A percentile compares a stretch with the other conserved stretches of the same genome.
Evolutionary conservation across 2,888 invertebrate species (phyloP).

Genomic region (Acleris emargana): DNA sequence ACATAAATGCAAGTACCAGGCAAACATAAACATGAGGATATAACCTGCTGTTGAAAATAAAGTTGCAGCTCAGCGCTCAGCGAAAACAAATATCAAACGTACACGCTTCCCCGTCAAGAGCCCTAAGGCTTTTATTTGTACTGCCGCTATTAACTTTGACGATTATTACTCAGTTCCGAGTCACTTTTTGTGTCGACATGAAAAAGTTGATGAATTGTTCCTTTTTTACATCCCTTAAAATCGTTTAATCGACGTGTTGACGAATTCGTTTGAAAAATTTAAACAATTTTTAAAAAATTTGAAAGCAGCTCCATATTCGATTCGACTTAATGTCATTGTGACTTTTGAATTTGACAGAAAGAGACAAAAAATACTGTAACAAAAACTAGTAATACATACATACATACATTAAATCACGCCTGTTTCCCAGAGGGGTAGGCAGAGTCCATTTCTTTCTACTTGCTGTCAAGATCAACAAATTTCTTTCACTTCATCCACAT

Average conservation of each 20-base stretch:
- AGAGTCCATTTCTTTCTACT: no score
- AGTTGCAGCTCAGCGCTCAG: constrained; percentile 42
- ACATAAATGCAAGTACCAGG: constrained; percentile 20
- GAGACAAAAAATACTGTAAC: not conserved
- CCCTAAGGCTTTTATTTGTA: constrained; percentile 56
- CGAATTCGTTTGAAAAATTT: not conserved
- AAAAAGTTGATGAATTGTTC: constrained; percentile 34
- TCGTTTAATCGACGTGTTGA: constrained; percentile 5
- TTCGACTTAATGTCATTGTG: no score
- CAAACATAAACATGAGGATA: constrained; percentile 26
- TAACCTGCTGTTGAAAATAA: constrained; percentile 38
- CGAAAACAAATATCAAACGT: constrained; percentile 53
- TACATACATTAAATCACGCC: no score
- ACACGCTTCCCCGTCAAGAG: constrained; percentile 42
- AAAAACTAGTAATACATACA: no score
- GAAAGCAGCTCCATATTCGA: not conserved
- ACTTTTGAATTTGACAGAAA: no score
- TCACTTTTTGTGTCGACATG: constrained; percentile 36
- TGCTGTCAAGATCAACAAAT: no score
- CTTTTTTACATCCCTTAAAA: constrained; percentile 17
- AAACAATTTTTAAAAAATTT: constrained; percentile 12
- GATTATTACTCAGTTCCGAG: constrained; percentile 49
- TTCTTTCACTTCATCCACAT: no score
- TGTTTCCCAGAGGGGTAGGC: no score
- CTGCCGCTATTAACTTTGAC: constrained; percentile 61